Percentiles rank a stretch among this genome's conserved stretches.
Conservation (phyloP, 2,888 invertebrate genomes). For the Quadroppia sp. region DNA sequence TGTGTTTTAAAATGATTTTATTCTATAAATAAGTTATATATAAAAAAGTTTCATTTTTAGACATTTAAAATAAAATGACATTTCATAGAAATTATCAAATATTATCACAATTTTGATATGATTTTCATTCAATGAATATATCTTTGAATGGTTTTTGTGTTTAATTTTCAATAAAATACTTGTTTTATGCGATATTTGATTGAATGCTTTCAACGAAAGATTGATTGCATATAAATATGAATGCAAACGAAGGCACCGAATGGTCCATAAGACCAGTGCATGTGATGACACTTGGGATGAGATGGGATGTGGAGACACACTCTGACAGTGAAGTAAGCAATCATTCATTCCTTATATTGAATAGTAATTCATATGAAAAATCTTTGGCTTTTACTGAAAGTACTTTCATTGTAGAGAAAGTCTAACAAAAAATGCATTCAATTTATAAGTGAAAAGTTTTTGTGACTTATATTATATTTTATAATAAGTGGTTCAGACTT, state of each 20-base stretch:
- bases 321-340: not conserved
- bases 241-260: not conserved
- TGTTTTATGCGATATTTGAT: not conserved
- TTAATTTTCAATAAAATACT: not conserved
- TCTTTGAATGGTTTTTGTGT: too few relatives aligned
- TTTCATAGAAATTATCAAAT: too few relatives aligned
- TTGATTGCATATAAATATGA: constrained; percentile 23
- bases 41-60: not conserved
- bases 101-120: too few relatives aligned
- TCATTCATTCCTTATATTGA: constrained; percentile 8
- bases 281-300: constrained; percentile 32
- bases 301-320: not conserved
- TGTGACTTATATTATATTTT: constrained; percentile 25
- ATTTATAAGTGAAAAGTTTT: constrained; percentile 5
- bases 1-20: not conserved
- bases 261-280: not conserved
- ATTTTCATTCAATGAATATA: too few relatives aligned
- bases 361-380: constrained; percentile 11
- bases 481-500: constrained; percentile 28
- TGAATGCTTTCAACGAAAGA: not conserved
- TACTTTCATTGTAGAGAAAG: not conserved
- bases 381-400: not conserved
- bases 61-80: too few relatives aligned
- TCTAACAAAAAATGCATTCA: not conserved
- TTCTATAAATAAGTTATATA: not conserved